These are phyloP conservation scores for Dolichomitus sp. DNA, from an alignment of 2,888 invertebrate genomes.

Conservation along the genomic window DNA sequence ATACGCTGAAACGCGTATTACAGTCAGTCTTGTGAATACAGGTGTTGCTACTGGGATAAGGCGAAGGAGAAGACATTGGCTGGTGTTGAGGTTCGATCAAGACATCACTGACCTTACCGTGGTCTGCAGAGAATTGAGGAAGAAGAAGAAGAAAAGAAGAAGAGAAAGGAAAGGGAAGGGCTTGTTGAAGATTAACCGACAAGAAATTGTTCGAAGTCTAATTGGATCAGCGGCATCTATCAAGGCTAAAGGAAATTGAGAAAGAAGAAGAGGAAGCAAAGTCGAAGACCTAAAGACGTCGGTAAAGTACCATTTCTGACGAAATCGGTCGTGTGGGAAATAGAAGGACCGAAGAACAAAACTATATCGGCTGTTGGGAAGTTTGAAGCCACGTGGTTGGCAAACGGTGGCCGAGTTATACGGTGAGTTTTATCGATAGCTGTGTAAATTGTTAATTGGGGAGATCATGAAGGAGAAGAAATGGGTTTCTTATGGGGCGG, in stretches of 20 bases:
- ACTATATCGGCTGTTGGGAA: neutral
- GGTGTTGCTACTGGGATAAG: neutral
- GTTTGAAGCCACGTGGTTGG: slow-evolving; percentile 26
- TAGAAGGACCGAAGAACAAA: neutral
- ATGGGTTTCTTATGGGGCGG: neutral
- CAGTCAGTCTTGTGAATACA: slow-evolving; percentile 12
- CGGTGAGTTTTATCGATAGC: slow-evolving; percentile 29
- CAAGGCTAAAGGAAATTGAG: neutral
- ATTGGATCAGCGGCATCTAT: neutral
- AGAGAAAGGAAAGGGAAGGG: neutral
- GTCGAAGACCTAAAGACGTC: neutral
- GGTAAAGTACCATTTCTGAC: neutral
- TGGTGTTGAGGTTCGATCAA: neutral
- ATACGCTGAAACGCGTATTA: slow-evolving; percentile 72
- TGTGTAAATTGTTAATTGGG: neutral
- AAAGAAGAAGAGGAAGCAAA: neutral
- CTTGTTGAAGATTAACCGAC: neutral
- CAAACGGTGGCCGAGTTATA: slow-evolving; percentile 8
- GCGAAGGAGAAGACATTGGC: neutral
- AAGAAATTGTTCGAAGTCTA: neutral
- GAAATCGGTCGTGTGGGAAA: neutral
- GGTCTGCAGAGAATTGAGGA: neutral
- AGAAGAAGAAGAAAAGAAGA: neutral
- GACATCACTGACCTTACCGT: neutral
- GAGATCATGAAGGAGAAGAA: neutral